A percentile compares a stretch with the other conserved stretches of the same genome.
Conservation (phyloP, 2,888 invertebrate species). For the Lymantria dispar region DNA sequence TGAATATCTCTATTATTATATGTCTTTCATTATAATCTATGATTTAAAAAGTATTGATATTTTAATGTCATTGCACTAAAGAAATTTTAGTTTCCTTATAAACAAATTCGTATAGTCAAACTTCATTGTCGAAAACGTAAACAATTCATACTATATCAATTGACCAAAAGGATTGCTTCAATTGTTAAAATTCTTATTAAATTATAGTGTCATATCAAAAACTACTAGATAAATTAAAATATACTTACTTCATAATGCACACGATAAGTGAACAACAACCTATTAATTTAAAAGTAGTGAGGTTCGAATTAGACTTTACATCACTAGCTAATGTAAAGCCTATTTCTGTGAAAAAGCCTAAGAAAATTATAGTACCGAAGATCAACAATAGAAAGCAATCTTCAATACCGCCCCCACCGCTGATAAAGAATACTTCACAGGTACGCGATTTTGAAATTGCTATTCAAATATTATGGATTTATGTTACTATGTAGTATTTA, state of each 20-base stretch:
- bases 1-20: too few relatives aligned
- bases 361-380: conserved; percentile 56
- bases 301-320: conserved; percentile 67
- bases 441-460: conserved; percentile 33
- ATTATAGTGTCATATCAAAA: background rate
- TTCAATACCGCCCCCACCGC: conserved; percentile 57
- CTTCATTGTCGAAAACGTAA: conserved; percentile 10
- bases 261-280: conserved; percentile 63
- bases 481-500: too few relatives aligned
- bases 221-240: background rate
- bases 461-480: background rate
- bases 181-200: background rate
- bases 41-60: background rate
- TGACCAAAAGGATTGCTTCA: background rate
- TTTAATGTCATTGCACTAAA: background rate
- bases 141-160: conserved; percentile 4
- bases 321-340: conserved; percentile 42
- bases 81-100: too few relatives aligned
- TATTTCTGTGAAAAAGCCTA: conserved; percentile 42
- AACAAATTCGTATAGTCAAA: too few relatives aligned
- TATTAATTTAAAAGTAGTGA: conserved; percentile 71
- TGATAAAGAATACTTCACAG: conserved; percentile 41
- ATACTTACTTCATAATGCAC: conserved; percentile 46
- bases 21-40: background rate
- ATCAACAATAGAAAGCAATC: conserved; percentile 43